Evolutionary conservation across 1,140 invertebrate genomes (phyloP), one percentile per base, ranked within the genome.

Genomic region (Pseudomyrmex flavicornis): DNA sequence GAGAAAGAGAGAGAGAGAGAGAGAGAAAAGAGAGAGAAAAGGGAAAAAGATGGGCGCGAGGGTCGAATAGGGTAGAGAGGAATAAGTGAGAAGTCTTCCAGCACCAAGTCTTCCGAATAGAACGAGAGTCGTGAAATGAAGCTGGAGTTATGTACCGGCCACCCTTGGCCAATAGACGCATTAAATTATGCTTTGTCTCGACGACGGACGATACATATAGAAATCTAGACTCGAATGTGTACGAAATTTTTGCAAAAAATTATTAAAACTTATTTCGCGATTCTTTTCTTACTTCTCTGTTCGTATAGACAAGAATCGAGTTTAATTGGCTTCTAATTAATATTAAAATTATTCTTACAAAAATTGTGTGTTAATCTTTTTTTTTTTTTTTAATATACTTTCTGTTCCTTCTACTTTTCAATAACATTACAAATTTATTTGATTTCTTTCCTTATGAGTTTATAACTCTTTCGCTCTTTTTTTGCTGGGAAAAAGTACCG

Each of bases 141-240:
- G 58, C 44, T 89, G 84, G 82, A 90, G 88, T 90, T 87, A 90
- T 90, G 83, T 86, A 84, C 87, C 83, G 83, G 72, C 84, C 82
- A 76, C 75, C 84, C 88, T 46, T 84, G 75, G 70, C 80, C 88
- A 85, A 87, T 90, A 88, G 86, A 82, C 84, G 86, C 87, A 83
- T 82, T 90, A 91, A 90, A 90, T 91, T 91, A 91, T 90, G 89
- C 75, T 86, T 85, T 87, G 87, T 89, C 88, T 87, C 88, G 82
- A 79, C 68, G 62, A 65, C 35, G 82, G 82, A 85, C 85, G 80
- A 72, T 84, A 75, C 88, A 82, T 35, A 7, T 35, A 35, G 35
- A 35, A 35, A 35, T 84, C 80, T 62, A 85, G 73, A 88, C 68
- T 72, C 66, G 50, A 76, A 88, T 77, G 58, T 58, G 54, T 35